Evolutionary conservation across 1,140 invertebrate genomes (phyloP), one percentile per base, ranked within the genome.

Genomic region (Brachionus rubens): DNA sequence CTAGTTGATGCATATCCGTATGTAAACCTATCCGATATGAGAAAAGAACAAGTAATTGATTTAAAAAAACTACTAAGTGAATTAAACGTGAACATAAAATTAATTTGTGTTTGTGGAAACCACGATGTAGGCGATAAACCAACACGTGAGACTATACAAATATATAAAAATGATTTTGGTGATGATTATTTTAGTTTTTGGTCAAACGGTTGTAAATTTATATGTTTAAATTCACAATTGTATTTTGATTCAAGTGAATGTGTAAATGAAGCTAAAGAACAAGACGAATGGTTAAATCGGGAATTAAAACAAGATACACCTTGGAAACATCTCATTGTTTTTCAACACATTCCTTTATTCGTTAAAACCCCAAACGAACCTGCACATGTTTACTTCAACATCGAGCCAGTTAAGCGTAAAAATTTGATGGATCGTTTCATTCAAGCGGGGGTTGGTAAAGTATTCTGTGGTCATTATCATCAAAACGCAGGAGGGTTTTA

Each of bases 271-370:
- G 81, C 82, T 2, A 52, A 76, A 36, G 80, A 85, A 33, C 87
- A 88, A 70, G 82, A 86, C 14, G 28, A 78, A 5, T 87, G 86
- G 86, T 65, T 87, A 21, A 80, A 85, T 14, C 46, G 80, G 21
- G 79, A 84, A 76, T 76, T 87, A 21, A 77, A 47, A 6, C 56
- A 79, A 47, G 75, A 72, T 26, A 76, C 12, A 19, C 43, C 19
- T 28, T 46, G 33, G 26, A 81, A 81, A 47, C 83, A 85, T 78
- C 78, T 82, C 43, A 81, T 88, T 41, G 77, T 88, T 5, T 87
- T 88, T 77, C 87, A 88, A 79, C 88, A 88, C 79, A 87, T 88
- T 75, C 86, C 87, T 7, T 86, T 83, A 80, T 88, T 88, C 80
- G 7, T 87, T 1, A 52, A 80, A 7, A 47, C 79, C 30, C 76